Evolutionary conservation across 2,888 invertebrate genomes (phyloP).

Genomic region (Mythimna albipuncta): DNA sequence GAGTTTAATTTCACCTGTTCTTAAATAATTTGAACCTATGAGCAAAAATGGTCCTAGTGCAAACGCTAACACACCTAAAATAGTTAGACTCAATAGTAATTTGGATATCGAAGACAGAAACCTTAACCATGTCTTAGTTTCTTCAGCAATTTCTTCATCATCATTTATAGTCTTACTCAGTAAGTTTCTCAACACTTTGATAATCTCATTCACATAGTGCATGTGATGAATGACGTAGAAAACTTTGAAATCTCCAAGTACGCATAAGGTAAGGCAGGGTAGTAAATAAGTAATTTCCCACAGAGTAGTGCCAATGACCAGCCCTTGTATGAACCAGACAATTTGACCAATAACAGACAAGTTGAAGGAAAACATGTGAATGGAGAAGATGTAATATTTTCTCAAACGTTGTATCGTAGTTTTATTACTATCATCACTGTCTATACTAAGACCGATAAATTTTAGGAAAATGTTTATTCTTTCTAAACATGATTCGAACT

Average conservation of each 20-base stretch:
- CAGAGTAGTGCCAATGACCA: conserved; percentile 57
- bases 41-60: conserved; percentile 66
- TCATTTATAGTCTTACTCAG: conserved; percentile 23
- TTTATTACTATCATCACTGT: conserved; percentile 60
- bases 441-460: conserved; percentile 64
- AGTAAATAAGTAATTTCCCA: conserved; percentile 68
- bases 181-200: conserved; percentile 60
- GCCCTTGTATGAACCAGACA: conserved; percentile 61
- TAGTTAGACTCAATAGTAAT: conserved; percentile 44
- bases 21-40: conserved; percentile 63
- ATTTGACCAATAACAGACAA: conserved; percentile 57
- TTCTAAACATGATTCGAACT: conserved; percentile 64
- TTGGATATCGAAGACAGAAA: conserved; percentile 61
- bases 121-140: conserved; percentile 52
- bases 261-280: conserved; percentile 69
- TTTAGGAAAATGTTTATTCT: conserved; percentile 61
- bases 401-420: conserved; percentile 56
- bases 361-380: conserved; percentile 60
- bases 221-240: conserved; percentile 66
- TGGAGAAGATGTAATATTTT: conserved; percentile 61
- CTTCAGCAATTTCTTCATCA: conserved; percentile 32
- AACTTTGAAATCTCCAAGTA: conserved; percentile 69
- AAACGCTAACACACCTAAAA: conserved; percentile 61
- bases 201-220: conserved; percentile 64
- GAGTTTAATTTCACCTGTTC: conserved; percentile 67